Conservation (phyloP, 2,888 invertebrate genomes). For the Teleiodes luculella region DNA sequence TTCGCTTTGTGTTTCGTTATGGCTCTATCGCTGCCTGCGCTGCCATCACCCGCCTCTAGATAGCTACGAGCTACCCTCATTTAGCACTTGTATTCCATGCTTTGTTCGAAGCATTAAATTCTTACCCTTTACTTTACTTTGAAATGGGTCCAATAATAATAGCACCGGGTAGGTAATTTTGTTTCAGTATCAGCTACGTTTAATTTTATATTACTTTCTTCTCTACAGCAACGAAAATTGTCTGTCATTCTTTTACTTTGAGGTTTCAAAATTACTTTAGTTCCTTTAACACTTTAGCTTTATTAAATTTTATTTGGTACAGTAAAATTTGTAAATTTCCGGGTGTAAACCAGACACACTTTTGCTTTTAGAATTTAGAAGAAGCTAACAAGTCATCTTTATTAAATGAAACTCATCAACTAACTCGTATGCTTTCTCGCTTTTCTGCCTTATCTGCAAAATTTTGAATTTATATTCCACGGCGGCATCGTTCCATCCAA, state of each 20-base stretch:
- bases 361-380: too few species aligned
- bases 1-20: conserved; percentile 73
- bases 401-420: too few species aligned
- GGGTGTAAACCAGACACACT: too few species aligned
- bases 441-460: too few species aligned
- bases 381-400: too few species aligned
- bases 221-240: not conserved
- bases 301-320: too few species aligned
- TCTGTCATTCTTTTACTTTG: too few species aligned
- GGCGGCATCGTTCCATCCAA: not conserved
- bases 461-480: not conserved
- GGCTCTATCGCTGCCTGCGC: conserved; percentile 62
- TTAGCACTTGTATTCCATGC: not conserved
- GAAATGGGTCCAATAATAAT: too few species aligned
- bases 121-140: not conserved
- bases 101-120: conserved; percentile 4
- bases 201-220: not conserved
- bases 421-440: too few species aligned
- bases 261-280: too few species aligned
- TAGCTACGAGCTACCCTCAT: conserved; percentile 5
- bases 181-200: not conserved
- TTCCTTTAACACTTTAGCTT: too few species aligned
- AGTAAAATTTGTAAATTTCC: too few species aligned
- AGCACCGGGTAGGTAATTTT: not conserved
- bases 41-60: conserved; percentile 8